Base-by-base conservation (phyloP, 2,113 vertebrate genomes). In the Monopterus albus region DNA sequence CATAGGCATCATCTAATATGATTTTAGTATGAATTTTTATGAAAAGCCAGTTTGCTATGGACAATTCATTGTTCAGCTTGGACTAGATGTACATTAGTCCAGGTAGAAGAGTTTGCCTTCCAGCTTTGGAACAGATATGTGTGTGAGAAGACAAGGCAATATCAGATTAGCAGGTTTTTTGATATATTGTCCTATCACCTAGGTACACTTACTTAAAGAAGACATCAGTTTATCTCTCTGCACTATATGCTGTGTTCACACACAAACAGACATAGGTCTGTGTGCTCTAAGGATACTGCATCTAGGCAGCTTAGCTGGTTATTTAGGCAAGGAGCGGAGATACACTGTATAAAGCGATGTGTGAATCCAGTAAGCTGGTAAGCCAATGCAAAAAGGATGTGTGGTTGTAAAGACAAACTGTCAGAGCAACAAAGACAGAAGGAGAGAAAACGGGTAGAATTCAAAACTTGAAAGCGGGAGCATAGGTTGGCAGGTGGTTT, bases 111-210 rank as follows among this genome's bases (percentile, higher is more conserved):
- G 83, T 90, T 89, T 89, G 68, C 63, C 78, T 79, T 87, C 73
- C 81, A 75, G 87, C 86, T 91, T 33, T 73, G 82, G 53, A 57
- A 51, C 43, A 59, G 50, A 74, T 29, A 72, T 45, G 79, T 3
- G 69, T 81, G 83, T 92, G 91, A 84, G 85, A 3, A 50, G 17
- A 88, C 89, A 92, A 77, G 55, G 17, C 50, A 23, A 58, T 31
- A 3, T 69, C n/a, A 58, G 91, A 91, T 92, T 92, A 92, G 83
- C 56, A 74, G 75, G 28, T 76, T 58, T 81, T 65, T 39, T 55
- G 49, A 65, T 73, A 75, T 51, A 71, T 51, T 71, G 76, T 87
- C 81, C 77, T 67, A 68, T 88, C 84, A 87, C 74, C 82, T 83
- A 49, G 33, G 56, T 71, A 52, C 81, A 86, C 81, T 87, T 71